Base-by-base conservation (phyloP, 2,888 invertebrate genomes). In the Lasius fuliginosus region DNA sequence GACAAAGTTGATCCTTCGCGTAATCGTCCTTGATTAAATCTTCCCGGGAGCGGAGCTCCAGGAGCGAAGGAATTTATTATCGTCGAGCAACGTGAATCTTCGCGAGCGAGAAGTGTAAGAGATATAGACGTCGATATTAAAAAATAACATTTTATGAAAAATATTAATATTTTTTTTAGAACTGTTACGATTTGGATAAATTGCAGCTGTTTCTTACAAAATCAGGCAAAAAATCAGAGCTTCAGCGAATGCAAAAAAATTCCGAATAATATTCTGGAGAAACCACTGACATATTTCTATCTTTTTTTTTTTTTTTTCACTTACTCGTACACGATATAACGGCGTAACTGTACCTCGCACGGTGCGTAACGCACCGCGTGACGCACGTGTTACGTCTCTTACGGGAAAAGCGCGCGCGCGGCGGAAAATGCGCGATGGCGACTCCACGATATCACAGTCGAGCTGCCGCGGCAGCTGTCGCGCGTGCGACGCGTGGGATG, bases 401-500 rank as follows among this genome's bases (percentile, higher is more conserved):
- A 12, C n/a, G 9, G 46, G 46, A 30, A 40, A 75, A 64, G 64
- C 73, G 58, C n/a, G 33, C 30, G 15, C 40, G 53, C 40, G 15
- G 42, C n/a, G 71, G 53, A 71, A 71, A 33, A 60, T 18, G 27
- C 79, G 11, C 33, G 71, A 60, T 15, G 40, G 77, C 56, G 30
- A 77, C 30, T 76, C n/a, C 23, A 15, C 53, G 68, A 67, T 67
- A 67, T 77, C 58, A 65, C 82, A 65, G 42, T 49, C 82, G 85
- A 83, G 56, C 77, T 77, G 86, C 36, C 36, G 36, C 71, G 74
- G 86, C 89, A 90, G 89, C 85, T 90, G 91, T 87, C 84, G 77
- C 79, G 27, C 67, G 27, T 60, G 75, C 88, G 84, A 86, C 82
- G 89, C 89, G 92, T 90, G 91, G 92, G 91, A 89, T 88, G 88